A percentile compares a stretch with the other conserved stretches of the same genome.
phyloP scores from a whole-genome alignment of 2,888 invertebrate genomes.

The Leptothorax acervorum region DNA sequence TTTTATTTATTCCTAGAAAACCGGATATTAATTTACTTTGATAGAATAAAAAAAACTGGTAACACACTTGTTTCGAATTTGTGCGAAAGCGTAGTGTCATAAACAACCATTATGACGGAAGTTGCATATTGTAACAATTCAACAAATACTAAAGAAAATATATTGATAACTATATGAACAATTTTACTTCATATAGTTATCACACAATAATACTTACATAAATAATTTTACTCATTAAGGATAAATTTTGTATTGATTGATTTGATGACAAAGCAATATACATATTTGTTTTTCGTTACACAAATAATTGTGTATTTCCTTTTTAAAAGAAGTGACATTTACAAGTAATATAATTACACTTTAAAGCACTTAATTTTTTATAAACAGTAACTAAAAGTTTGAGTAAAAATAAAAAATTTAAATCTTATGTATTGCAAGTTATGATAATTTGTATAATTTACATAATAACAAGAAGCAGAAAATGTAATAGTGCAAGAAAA shows the following conservation, averaged over 20 bases:
- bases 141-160: neutral
- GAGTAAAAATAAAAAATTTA: neutral
- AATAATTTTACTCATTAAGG: neutral
- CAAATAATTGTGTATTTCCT: neutral
- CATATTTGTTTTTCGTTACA: neutral
- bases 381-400: neutral
- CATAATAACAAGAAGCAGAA: neutral
- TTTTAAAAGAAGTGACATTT: neutral
- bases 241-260: neutral
- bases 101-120: neutral
- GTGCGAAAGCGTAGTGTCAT: neutral
- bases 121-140: neutral
- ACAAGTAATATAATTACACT: neutral
- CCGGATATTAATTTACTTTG: neutral
- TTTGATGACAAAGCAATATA: neutral
- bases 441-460: neutral
- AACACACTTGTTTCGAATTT: neutral
- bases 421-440: neutral
- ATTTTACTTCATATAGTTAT: neutral
- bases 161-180: neutral
- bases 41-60: neutral
- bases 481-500: no score
- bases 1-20: neutral
- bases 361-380: neutral
- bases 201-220: neutral